Conservation (phyloP, 1,140 invertebrate genomes). For the Pogonognathellus flavescens region DNA sequence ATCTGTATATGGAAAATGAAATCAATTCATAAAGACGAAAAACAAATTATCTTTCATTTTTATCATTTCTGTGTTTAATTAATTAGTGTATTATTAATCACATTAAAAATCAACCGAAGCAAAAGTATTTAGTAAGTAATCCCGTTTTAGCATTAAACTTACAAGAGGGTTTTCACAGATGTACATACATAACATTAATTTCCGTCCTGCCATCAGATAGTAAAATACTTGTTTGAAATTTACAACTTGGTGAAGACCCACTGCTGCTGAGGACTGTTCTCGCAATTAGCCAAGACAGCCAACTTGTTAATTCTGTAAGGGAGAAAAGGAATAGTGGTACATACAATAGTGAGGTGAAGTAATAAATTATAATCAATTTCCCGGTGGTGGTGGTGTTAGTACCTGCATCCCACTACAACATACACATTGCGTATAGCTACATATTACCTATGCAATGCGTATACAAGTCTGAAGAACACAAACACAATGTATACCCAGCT, state of each 20-base stretch:
- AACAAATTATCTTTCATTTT: too few species aligned
- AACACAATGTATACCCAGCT: slow-evolving; percentile 6
- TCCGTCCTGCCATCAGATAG: neutral
- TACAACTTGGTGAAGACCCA: slow-evolving; percentile 43
- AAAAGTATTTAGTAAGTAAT: neutral
- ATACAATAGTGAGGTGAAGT: neutral
- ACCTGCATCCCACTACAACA: neutral
- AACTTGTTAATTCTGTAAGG: slow-evolving; percentile 32
- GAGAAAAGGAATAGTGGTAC: neutral
- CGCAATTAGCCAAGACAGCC: slow-evolving; percentile 23
- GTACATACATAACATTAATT: neutral
- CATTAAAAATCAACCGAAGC: neutral
- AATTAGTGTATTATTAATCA: too few species aligned
- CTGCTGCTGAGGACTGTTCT: slow-evolving; percentile 41
- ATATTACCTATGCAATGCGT: neutral
- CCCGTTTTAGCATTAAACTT: neutral
- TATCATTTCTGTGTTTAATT: too few species aligned
- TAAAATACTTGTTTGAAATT: neutral
- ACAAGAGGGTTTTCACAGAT: neutral
- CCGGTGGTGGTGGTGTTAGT: neutral
- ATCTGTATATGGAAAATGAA: too few species aligned
- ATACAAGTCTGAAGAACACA: neutral
- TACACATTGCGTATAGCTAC: neutral
- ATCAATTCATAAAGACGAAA: too few species aligned
- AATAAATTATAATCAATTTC: slow-evolving; percentile 50